Evolutionary conservation across 2,888 invertebrate genomes (phyloP), one percentile per base, ranked within the genome.

Genomic region (Gortyna flavago): DNA sequence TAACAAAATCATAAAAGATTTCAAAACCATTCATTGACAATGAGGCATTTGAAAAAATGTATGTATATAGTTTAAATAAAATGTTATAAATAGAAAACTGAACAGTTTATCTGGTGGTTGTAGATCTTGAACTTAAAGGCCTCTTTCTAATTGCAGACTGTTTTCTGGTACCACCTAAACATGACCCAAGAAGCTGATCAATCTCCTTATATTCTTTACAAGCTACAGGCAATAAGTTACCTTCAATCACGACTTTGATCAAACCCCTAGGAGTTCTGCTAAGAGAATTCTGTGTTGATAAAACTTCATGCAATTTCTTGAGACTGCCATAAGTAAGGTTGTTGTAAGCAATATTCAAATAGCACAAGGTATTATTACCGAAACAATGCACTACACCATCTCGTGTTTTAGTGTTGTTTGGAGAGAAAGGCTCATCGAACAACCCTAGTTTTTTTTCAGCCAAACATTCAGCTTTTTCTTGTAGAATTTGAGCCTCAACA

Each of bases 261-360:
- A 95, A 83, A 0, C 95, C 95, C 35, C 78, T 90, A 6, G 93
- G 93, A 16, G 84, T 91, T 75, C 92, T 91, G 11, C 90, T 84
- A 0, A 86, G 38, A 1, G 65, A 32, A 21, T 85, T 92, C 76
- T 95, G 95, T 16, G 84, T 86, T 25, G 66, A 16, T 13, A 95
- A 65, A 1, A 95, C 92, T 0, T 86, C 72, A 21, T 90, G 64
- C 8, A 95, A 66, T 61, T 90, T 94, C 65, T 89, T 90, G 0
- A 95, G 25, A 41, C 90, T 89, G 0, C 86, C 13, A 64, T 89
- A 93, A 2, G 89, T 90, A 6, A 95, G 62, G 61, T 91, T 89
- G 61, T 95, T 95, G 77, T 93, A 95, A 0, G 94, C 90, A 0
- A 95, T 35, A 83, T 94, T 95, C 25, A 95, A 87, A 72, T 90